Evolutionary conservation across 2,888 invertebrate genomes (phyloP).

Genomic region (Halocaridina rubra): DNA sequence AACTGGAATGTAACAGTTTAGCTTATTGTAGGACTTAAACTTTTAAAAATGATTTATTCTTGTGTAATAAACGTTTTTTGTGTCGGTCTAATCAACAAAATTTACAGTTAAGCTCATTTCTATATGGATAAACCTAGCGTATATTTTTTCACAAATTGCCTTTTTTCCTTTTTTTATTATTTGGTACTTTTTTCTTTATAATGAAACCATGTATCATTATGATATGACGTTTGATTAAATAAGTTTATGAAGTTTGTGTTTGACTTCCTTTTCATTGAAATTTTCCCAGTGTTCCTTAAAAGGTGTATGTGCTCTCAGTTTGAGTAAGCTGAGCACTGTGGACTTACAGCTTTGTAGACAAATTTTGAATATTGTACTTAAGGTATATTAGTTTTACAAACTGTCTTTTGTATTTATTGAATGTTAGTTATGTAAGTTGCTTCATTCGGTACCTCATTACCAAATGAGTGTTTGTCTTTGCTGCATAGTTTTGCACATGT

Average conservation of each 20-base stretch:
- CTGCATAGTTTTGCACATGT: too few species aligned
- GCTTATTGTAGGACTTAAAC: constrained; percentile 39
- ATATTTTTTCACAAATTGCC: constrained; percentile 53
- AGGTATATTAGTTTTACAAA: too few species aligned
- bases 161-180: constrained; percentile 37
- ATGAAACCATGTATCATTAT: constrained; percentile 45
- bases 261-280: neutral
- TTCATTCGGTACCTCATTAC: too few species aligned
- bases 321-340: too few species aligned
- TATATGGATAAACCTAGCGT: constrained; percentile 52
- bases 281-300: neutral
- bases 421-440: too few species aligned
- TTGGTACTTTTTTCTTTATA: constrained; percentile 38
- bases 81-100: constrained; percentile 11
- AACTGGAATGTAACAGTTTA: constrained; percentile 48
- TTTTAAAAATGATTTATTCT: constrained; percentile 22
- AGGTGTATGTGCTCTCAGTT: too few species aligned
- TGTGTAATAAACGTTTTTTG: constrained; percentile 11
- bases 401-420: too few species aligned
- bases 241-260: constrained; percentile 42
- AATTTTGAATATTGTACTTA: too few species aligned
- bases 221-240: constrained; percentile 53
- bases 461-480: too few species aligned
- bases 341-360: too few species aligned
- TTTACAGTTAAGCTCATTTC: constrained; percentile 26